Base-by-base conservation (phyloP, 2,113 vertebrate species). In the Guaruba guarouba region DNA sequence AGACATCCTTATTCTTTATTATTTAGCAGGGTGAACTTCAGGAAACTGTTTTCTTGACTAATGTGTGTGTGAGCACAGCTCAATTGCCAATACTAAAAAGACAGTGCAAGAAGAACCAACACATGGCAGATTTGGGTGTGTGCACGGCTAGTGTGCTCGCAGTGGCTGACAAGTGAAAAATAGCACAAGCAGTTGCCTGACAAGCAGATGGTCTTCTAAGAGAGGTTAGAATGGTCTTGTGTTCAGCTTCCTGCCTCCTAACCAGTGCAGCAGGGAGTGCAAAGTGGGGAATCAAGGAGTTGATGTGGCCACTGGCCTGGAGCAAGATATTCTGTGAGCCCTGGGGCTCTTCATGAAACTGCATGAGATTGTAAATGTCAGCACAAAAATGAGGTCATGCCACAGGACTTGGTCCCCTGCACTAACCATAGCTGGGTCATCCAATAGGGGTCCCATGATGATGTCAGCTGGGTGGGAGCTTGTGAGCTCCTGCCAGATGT, bases 341-440 rank as follows among this genome's bases (percentile, higher is more conserved):
- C 43, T 2, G 0, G 8, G n/a, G 9, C 23, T n/a, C 29, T 57
- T 5, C 0, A 0, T 17, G n/a, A 57, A 80, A 43, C 27, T 23
- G 5, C 27, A 11, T 23, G 27, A 70, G 44, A 61, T 11, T 3
- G 0, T 24, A 13, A 66, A 6, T 29, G 16, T 43, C 29, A 64
- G 18, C 7, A 15, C 7, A 54, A 10, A 11, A 23, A 31, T 3
- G 24, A 31, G 41, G 13, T 67, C 16, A 12, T 6, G 22, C 14
- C 35, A 52, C 18, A 22, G 35, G 46, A 19, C 5, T 18, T 2
- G 6, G 17, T 16, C 25, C 10, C 7, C 17, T 37, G 22, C 12
- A 49, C 3, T 27, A 46, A 7, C 19, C 13, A 13, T 5, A 46
- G 11, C 10, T 41, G 37, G 23, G 16, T 10, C 5, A 46, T 9